Conservation (phyloP, 2,888 invertebrate genomes). For the Anodontia alba region DNA sequence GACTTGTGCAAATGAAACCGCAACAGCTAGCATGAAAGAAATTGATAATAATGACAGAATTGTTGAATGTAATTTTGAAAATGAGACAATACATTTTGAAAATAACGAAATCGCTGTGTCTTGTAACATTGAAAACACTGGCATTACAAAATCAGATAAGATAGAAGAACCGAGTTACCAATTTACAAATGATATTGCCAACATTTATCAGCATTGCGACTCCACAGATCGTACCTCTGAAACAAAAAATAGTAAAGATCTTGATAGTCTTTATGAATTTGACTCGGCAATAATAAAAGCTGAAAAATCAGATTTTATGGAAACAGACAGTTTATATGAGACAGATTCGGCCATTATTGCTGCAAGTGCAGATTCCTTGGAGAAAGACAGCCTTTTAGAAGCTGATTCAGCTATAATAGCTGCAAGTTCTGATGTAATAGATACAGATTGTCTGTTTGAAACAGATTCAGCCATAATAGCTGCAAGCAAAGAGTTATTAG, state of each 20-base stretch:
- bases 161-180: no score
- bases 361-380: neutral
- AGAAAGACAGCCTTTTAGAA: neutral
- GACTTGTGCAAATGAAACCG: no score
- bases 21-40: no score
- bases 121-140: no score
- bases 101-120: no score
- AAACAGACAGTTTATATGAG: constrained; percentile 8
- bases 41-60: no score
- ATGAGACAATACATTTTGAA: no score
- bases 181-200: no score
- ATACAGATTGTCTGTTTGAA: neutral
- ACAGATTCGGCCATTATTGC: constrained; percentile 4
- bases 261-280: neutral
- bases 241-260: neutral
- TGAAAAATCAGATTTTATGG: neutral
- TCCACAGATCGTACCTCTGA: no score
- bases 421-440: neutral
- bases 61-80: no score
- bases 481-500: neutral
- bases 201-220: no score
- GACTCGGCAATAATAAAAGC: constrained; percentile 2
- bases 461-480: constrained; percentile 12
- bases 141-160: no score
- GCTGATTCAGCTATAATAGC: constrained; percentile 5